phyloP scores from a whole-genome alignment of 2,797 vertebrate species.

The Sebastolobus altivelis region DNA sequence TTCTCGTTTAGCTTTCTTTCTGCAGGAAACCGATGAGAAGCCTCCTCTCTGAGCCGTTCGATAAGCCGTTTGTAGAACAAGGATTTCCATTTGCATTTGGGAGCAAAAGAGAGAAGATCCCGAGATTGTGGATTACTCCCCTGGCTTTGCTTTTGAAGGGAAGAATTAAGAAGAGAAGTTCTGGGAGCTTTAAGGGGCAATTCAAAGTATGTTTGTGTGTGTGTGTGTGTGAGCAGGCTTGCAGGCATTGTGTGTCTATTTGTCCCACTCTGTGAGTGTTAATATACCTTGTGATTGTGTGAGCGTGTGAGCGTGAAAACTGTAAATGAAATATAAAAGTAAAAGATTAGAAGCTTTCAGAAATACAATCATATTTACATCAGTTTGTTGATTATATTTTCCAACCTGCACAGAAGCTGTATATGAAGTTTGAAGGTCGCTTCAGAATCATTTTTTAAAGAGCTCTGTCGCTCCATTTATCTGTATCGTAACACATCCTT shows the following conservation, averaged over 20 bases:
- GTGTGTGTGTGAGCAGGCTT: background rate
- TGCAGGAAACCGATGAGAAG: constrained; percentile 24
- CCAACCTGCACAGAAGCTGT: background rate
- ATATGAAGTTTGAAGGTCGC: background rate
- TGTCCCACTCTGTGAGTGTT: background rate
- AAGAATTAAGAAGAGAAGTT: constrained; percentile 53
- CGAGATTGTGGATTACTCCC: constrained; percentile 60
- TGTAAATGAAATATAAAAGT: background rate
- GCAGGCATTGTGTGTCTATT: background rate
- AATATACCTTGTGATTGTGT: background rate
- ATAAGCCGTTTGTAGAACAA: constrained; percentile 63
- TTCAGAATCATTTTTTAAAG: background rate
- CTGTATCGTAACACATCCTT: background rate
- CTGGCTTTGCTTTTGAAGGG: constrained; percentile 52
- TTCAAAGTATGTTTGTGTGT: constrained; percentile 16
- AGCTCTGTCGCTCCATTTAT: background rate
- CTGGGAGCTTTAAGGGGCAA: constrained; percentile 45
- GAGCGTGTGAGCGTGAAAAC: background rate
- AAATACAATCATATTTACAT: background rate
- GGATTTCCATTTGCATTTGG: constrained; percentile 65
- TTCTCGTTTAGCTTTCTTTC: constrained; percentile 4
- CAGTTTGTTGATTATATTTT: background rate
- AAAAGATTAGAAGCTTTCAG: background rate
- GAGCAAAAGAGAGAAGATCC: constrained; percentile 49
- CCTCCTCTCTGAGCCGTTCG: constrained; percentile 43